phyloP scores from a whole-genome alignment of 2,888 invertebrate genomes.

The Siphlonurus alternatus region DNA sequence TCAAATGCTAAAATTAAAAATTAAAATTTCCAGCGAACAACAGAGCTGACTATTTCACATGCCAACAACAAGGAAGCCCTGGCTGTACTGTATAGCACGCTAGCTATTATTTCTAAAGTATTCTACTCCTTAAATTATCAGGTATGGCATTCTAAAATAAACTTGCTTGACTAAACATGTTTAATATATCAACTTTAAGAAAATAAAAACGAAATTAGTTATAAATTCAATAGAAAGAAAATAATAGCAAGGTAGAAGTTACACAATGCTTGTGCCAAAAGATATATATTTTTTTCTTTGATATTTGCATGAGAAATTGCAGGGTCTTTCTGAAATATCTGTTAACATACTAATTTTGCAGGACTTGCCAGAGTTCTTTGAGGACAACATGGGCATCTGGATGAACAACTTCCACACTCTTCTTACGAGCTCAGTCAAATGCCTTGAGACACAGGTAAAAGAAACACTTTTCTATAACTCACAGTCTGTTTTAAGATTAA shows the following conservation, averaged over 20 bases:
- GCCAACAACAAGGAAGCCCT: constrained; percentile 63
- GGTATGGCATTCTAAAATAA: constrained; percentile 29
- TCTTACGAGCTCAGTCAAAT: constrained; percentile 58
- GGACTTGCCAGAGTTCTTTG: constrained; percentile 97
- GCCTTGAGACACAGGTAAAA: constrained; percentile 47
- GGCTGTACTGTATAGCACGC: constrained; percentile 72
- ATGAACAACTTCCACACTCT: constrained; percentile 80
- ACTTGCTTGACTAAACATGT: too few relatives aligned
- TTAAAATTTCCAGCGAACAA: constrained; percentile 69
- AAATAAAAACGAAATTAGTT: too few relatives aligned
- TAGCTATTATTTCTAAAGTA: constrained; percentile 80
- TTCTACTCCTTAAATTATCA: constrained; percentile 96
- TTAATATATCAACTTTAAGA: too few relatives aligned
- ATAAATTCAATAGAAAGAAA: too few relatives aligned
- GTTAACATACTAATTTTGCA: too few relatives aligned
- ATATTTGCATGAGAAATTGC: too few relatives aligned
- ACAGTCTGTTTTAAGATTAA: too few relatives aligned
- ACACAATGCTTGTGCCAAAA: too few relatives aligned
- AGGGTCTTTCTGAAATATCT: too few relatives aligned
- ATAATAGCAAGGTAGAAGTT: too few relatives aligned
- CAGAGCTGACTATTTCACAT: constrained; percentile 62
- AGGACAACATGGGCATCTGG: constrained; percentile 93
- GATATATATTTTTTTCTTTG: too few relatives aligned
- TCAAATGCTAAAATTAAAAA: too few relatives aligned
- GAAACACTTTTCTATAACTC: neutral